Evolutionary conservation across 2,888 invertebrate genomes (phyloP), one percentile per base, ranked within the genome.

Genomic region (Ichneumoninae sp.): DNA sequence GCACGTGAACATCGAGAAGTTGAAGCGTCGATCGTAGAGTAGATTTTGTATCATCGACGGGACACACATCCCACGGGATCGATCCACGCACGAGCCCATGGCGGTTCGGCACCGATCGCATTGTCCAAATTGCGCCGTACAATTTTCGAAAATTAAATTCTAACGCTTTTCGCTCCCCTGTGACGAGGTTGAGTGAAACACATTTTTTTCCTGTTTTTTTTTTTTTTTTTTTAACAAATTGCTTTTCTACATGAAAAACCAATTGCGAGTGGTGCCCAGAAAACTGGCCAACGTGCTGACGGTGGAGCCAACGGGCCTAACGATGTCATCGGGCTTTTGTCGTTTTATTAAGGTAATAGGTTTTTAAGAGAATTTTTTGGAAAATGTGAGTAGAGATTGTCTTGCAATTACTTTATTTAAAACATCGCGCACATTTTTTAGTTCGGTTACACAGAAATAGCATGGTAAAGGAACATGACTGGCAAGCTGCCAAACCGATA

Each of bases 101-200:
- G 44, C 57, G 68, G 57, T 70, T 54, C 16, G 60, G 26, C 8
- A 44, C 19, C 26, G 71, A 44, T 73, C 50, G 73, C 47, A n/a
- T 66, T 26, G 60, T 73, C 52, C 60, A 30, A 26, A 33, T 40
- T 40, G 16, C 33, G 44, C 13, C 60, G 78, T 65, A 63, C 75
- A 68, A 76, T 79, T 66, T 73, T 30, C 44, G 71, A 57, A 79
- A 82, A 85, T 82, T 66, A 65, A 75, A 81, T 81, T 84, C 16
- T 36, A 22, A 47, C 22, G 33, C 54, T 66, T 52, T 30, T 44
- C 16, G 19, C 19, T 7, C 10, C 8, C 50, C 13, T 47, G 19
- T 22, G 33, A 63, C 52, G 40, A 22, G 47, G 26, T n/a, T 40
- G 13, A 44, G 57, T 57, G 30, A 63, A 75, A 82, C 19, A 13